Conservation (phyloP, 2,113 vertebrate species). For the Spheniscus mendiculus region DNA sequence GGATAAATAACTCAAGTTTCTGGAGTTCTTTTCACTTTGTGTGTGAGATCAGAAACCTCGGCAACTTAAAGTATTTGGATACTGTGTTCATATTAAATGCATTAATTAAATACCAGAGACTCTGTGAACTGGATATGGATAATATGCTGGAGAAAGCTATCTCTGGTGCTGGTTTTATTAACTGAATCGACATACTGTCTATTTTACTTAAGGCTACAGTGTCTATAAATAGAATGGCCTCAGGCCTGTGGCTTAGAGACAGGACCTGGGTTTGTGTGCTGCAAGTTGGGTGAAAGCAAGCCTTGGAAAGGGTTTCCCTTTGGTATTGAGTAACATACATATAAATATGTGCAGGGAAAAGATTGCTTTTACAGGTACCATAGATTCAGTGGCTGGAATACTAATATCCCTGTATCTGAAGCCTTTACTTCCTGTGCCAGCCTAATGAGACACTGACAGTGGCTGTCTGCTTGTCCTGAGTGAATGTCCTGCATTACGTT, state of each 20-base stretch:
- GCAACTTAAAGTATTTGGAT: neutral
- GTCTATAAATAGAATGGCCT: slow-evolving; percentile 22
- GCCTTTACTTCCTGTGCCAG: neutral
- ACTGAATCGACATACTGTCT: neutral
- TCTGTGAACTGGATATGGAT: neutral
- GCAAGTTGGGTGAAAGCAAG: neutral
- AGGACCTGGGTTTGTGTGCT: neutral
- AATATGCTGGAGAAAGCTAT: neutral
- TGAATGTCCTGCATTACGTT: slow-evolving; percentile 29
- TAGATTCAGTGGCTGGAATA: neutral
- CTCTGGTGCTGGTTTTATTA: neutral
- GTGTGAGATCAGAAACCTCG: neutral
- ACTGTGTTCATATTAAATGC: neutral
- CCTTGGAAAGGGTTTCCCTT: neutral
- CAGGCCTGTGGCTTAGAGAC: neutral
- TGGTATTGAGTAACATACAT: neutral
- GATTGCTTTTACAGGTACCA: neutral
- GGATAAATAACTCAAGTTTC: neutral
- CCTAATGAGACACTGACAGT: slow-evolving; percentile 18
- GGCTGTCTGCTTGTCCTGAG: slow-evolving; percentile 1
- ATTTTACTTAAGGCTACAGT: neutral
- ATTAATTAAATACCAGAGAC: neutral
- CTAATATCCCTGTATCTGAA: neutral
- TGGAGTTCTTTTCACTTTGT: neutral
- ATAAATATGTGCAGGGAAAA: neutral